Conservation (phyloP, 2,888 invertebrate genomes). For the Antheraea assamensis region DNA sequence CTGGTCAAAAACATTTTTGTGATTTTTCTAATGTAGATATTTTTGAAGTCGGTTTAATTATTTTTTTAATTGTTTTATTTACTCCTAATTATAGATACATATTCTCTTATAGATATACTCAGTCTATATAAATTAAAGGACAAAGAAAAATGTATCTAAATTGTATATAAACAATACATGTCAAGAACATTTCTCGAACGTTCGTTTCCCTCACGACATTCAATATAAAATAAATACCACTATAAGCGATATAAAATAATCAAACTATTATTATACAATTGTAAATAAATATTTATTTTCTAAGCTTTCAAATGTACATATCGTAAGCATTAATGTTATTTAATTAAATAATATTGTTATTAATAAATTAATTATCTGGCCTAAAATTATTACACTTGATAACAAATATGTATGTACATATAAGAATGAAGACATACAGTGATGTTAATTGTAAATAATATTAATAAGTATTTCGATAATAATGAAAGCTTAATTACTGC, state of each 20-base stretch:
- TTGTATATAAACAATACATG: background rate
- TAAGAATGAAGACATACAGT: slow-evolving; percentile 63
- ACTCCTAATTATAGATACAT: no score
- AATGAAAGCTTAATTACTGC: slow-evolving; percentile 32
- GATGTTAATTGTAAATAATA: slow-evolving; percentile 65
- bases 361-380: background rate
- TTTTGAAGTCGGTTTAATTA: no score
- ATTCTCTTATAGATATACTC: no score
- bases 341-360: slow-evolving; percentile 5
- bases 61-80: no score
- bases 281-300: background rate
- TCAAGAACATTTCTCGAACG: no score
- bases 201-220: no score
- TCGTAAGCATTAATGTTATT: slow-evolving; percentile 13
- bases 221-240: no score
- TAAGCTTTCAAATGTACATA: slow-evolving; percentile 32
- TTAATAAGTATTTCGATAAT: slow-evolving; percentile 29
- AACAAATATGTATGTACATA: slow-evolving; percentile 35
- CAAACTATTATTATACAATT: background rate
- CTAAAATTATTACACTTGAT: slow-evolving; percentile 29
- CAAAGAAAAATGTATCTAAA: background rate
- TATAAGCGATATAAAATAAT: background rate
- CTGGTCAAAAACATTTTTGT: no score
- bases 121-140: background rate
- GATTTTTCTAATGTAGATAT: no score